Evolutionary conservation across 2,797 vertebrate genomes (phyloP).

Genomic region (Hafferia zeledoni): DNA sequence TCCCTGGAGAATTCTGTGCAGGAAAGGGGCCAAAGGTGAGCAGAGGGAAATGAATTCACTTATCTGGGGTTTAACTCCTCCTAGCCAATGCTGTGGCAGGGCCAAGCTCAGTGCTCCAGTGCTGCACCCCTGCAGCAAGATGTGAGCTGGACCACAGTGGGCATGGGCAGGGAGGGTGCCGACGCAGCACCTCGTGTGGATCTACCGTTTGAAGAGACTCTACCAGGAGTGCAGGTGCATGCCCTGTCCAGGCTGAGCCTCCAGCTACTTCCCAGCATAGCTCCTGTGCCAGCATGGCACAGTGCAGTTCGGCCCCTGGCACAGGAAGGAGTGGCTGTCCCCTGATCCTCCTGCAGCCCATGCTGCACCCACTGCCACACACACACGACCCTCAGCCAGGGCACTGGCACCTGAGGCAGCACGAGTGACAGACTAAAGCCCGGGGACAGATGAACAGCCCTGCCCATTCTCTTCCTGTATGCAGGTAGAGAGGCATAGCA

Average conservation of each 20-base stretch:
- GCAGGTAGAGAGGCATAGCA: background rate
- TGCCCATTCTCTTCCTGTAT: background rate
- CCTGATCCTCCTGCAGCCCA: fast-evolving
- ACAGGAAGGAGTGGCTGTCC: fast-evolving
- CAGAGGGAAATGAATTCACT: background rate
- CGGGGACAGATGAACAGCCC: background rate
- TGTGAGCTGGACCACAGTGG: background rate
- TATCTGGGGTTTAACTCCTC: background rate
- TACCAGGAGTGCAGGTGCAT: fast-evolving
- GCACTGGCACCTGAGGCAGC: background rate
- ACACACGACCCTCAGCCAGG: fast-evolving
- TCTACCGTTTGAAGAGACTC: background rate
- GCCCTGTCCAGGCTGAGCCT: background rate
- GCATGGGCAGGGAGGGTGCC: fast-evolving
- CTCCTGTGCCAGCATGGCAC: background rate
- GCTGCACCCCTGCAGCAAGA: background rate
- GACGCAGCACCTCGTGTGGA: background rate
- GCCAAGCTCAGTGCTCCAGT: background rate
- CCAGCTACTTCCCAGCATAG: fast-evolving
- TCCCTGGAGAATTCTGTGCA: background rate
- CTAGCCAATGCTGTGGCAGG: background rate
- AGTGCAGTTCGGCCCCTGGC: no score
- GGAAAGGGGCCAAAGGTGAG: background rate
- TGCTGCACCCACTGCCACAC: fast-evolving
- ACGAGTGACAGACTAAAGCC: background rate